Evolutionary conservation across 1,140 invertebrate species (phyloP), one percentile per base, ranked within the genome.

Genomic region (Bombus confusus): DNA sequence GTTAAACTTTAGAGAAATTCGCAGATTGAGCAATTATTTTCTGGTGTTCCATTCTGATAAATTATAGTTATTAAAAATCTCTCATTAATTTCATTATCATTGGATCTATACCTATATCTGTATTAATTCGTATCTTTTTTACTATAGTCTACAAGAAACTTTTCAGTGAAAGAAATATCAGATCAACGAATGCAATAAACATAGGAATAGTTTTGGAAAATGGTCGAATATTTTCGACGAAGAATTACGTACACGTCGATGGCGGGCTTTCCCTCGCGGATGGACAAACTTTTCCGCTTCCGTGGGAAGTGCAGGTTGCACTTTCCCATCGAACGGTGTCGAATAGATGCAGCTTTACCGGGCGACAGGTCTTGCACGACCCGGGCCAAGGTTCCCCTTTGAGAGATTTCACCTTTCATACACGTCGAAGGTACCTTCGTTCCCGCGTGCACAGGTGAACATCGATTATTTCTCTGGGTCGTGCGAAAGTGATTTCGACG

Each of bases 401-500:
- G 78, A 84, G 66, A 89, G 89, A 93, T 93, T 93, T 93, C 91
- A 92, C 90, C 91, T 90, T 90, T 77, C 86, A 64, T 78, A 86
- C 76, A 69, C 72, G 82, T 69, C 74, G 72, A 66, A 71, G 76
- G 79, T 87, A 83, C 71, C 85, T 84, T 71, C 75, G 80, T 89
- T 89, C 89, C 89, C 88, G 90, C 84, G 90, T 82, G 85, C 80
- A 93, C 92, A 92, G 92, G 92, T 93, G 92, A 90, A 79, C 90
- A 83, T 78, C 80, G 92, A 88, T 91, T 89, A 91, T 92, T 80
- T 82, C 88, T 80, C 85, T 82, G 90, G 89, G 90, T 92, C 91
- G 92, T 92, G 92, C 92, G 92, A 93, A 93, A 93, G 93, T 92
- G 92, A 93, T 91, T 93, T 87, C 88, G 87, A 88, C 82, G 84